phyloP scores from a whole-genome alignment of 2,888 invertebrate genomes.

The Rhaphigaster nebulosa region DNA sequence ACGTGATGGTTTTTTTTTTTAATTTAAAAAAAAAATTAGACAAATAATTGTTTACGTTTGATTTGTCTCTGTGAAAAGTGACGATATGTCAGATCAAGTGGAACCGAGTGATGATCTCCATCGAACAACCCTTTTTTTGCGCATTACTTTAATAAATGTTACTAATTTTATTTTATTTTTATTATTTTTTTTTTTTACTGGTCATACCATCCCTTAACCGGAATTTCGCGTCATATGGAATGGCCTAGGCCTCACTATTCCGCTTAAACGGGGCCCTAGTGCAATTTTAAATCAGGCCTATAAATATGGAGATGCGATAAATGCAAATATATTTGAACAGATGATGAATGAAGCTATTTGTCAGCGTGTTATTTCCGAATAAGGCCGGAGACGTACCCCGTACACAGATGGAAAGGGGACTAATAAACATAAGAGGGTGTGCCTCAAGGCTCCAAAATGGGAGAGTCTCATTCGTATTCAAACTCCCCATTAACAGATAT shows the following conservation, averaged over 20 bases:
- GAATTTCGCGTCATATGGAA: background rate
- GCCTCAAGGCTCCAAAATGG: constrained; percentile 11
- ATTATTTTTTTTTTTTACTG: background rate
- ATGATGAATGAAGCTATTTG: background rate
- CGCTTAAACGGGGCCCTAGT: background rate
- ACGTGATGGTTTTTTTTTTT: background rate
- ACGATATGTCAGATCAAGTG: too few species aligned
- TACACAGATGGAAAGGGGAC: background rate
- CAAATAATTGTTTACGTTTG: background rate
- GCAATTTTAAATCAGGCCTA: background rate
- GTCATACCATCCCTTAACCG: background rate
- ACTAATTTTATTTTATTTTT: too few species aligned
- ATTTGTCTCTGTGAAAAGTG: background rate
- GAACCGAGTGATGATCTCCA: too few species aligned
- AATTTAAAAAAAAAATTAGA: background rate
- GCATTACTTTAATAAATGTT: too few species aligned
- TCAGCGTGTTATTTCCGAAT: constrained; percentile 20
- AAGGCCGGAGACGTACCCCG: background rate
- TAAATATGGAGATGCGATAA: background rate
- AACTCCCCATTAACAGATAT: constrained; percentile 24
- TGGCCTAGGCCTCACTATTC: background rate
- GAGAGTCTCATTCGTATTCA: constrained; percentile 24
- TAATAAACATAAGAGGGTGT: constrained; percentile 35
- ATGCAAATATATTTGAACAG: background rate
- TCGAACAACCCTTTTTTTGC: too few species aligned